These are phyloP conservation scores for Meriones psammophilus DNA, from an alignment of 2,797 vertebrate species.

Conservation along the genomic window DNA sequence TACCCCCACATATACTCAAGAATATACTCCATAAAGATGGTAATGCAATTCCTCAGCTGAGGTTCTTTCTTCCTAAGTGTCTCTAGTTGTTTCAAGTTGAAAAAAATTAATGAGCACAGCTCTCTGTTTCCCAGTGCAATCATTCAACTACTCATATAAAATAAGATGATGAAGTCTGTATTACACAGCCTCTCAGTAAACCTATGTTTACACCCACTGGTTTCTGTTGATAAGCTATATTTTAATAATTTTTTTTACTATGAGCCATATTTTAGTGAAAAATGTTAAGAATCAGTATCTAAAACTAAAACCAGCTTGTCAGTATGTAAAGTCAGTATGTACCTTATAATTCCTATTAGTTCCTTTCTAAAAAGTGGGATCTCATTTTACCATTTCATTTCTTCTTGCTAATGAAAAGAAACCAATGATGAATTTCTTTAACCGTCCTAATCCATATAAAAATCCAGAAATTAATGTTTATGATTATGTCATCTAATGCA, in stretches of 20 bases:
- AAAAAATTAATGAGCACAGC: neutral
- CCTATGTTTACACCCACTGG: neutral
- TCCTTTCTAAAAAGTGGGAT: constrained; percentile 54
- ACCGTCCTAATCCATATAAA: constrained; percentile 38
- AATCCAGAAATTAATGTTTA: constrained; percentile 50
- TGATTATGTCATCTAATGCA: neutral
- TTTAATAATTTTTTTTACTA: constrained; percentile 40
- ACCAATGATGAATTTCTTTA: constrained; percentile 42
- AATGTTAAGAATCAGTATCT: constrained; percentile 27
- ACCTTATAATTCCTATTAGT: constrained; percentile 18
- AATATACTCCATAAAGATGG: neutral
- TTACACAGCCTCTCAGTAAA: constrained; percentile 41
- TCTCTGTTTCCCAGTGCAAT: neutral
- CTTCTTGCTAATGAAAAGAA: constrained; percentile 41
- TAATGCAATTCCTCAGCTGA: neutral
- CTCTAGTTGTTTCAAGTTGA: neutral
- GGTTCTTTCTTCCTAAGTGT: neutral
- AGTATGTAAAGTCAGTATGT: neutral
- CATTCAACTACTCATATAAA: constrained; percentile 25
- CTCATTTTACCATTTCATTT: neutral
- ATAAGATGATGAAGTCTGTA: constrained; percentile 12
- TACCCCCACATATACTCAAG: neutral
- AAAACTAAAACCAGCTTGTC: constrained; percentile 27
- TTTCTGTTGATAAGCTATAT: neutral
- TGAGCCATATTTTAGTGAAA: neutral